Base-by-base conservation (phyloP, 2,888 invertebrate genomes). In the Eustalomyia histrio region DNA sequence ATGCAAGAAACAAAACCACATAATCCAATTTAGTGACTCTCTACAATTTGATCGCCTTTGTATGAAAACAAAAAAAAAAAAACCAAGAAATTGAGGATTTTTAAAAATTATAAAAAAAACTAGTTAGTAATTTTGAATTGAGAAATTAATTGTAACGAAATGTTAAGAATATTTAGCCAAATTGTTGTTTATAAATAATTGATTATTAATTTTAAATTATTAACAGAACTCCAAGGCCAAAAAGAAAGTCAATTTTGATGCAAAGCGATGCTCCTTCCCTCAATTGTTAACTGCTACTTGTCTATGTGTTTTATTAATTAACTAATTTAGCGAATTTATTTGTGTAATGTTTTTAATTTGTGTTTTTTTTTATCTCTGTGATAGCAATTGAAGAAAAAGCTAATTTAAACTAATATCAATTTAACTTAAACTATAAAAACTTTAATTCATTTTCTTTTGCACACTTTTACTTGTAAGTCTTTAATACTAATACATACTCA, bases 351-450 rank as follows among this genome's bases (percentile, higher is more conserved):
- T 72, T 68, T 65, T 50, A 39, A 18, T 73, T 73, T 79, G 68
- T 64, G 18, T 63, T 35, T 63, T 72, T 76, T 71, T 29, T 71
- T 74, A 76, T 72, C 79, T 83, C 83, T 83, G 83, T 83, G 83
- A 83, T 83, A 83, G 83, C 82, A 79, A 58, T 29, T 68, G 43
- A 47, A 47, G 39, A 72, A 76, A 64, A 68, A 58, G 73, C 76
- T 80, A 71, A 76, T 64, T 68, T 55, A 57, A 29, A 47, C 64
- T 63, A 68, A 73, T 55, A 55, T 72, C 47, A 57, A 61, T 60
- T 67, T 60, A 64, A 47, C n/a, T n/a, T 47, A 47, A 21, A 50
- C 21, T 69, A 68, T 80, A 74, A 53, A 33, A 57, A 57, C 58
- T 33, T 60, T 7, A 50, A 33, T 33, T 17, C 17, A 21, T 74